Base-by-base conservation (phyloP, 2,113 vertebrate species). In the Lepisosteus oculatus region DNA sequence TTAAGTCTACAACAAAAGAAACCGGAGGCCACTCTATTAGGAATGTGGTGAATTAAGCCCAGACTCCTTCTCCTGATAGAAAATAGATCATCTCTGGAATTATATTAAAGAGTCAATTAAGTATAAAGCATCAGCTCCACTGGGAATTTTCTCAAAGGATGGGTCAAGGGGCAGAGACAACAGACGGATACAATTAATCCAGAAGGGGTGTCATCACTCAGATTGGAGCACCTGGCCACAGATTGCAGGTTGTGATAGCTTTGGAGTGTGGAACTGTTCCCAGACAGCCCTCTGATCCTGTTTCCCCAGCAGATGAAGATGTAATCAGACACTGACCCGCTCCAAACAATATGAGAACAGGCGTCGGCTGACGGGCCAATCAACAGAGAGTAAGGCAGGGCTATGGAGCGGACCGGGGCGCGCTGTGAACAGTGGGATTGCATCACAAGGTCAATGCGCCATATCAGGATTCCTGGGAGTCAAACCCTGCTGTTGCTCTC, bases 101-200 rank as follows among this genome's bases (percentile, higher is more conserved):
- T 45, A 68, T 2, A 4, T 66, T 55, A 70, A 12, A 68, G 15
- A 12, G 54, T 68, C 44, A 68, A 57, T 67, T 59, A 68, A 63
- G 57, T 15, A 14, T 68, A 15, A 17, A 57, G 57, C n/a, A 51
- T 13, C n/a, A 12, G 4, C 42, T 47, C 71, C 43, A 13, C 15
- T 43, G 43, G 61, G 70, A 47, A 54, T 57, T 61, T 43, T 11
- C 57, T 65, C 13, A 44, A n/a, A 44, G 42, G 43, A 44, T 14
- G 55, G 84, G 85, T 85, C 85, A 87, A 85, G 86, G 81, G 79
- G 78, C 47, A 43, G 65, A 14, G 29, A 55, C 55, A 51, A 45
- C 80, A 86, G 84, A 85, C 73, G 13, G 71, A 51, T 57, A 66
- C 61, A 43, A 17, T 67, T 5, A 29, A 86, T 83, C 88, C 83